Conservation (phyloP, 1,140 invertebrate species). For the Brachionus rubens region DNA sequence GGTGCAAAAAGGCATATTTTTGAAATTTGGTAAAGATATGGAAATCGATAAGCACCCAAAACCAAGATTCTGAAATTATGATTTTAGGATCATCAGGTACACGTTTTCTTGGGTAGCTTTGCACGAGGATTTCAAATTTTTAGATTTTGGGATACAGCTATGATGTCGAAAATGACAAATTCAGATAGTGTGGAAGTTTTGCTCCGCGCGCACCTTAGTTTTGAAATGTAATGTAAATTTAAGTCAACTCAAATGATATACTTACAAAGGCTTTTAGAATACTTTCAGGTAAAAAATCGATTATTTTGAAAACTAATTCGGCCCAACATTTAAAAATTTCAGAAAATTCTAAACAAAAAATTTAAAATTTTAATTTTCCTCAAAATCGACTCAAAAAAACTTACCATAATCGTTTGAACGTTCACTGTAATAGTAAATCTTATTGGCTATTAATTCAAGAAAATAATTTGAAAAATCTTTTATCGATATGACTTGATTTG, state of each 20-base stretch:
- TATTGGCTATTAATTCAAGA: background rate
- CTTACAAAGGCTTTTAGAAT: conserved; percentile 19
- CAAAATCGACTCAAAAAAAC: background rate
- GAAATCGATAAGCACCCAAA: too few relatives aligned
- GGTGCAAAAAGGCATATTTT: too few relatives aligned
- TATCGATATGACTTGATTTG: background rate
- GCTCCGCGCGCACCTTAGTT: too few relatives aligned
- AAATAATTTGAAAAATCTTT: conserved; percentile 40
- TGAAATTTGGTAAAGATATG: too few relatives aligned
- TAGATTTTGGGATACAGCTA: too few relatives aligned
- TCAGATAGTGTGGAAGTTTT: too few relatives aligned
- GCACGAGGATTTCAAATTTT: too few relatives aligned
- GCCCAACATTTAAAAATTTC: conserved; percentile 42
- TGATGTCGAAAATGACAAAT: too few relatives aligned
- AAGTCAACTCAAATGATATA: background rate
- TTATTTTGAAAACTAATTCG: conserved; percentile 12
- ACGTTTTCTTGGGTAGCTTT: too few relatives aligned
- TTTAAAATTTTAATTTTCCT: background rate
- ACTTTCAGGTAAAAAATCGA: conserved; percentile 24
- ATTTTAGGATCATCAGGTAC: too few relatives aligned
- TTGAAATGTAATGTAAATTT: background rate
- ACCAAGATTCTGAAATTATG: too few relatives aligned
- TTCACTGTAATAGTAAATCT: conserved; percentile 11
- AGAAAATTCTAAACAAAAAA: background rate
- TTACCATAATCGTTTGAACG: conserved; percentile 22